Percentiles rank a stretch among this genome's conserved stretches.
Conservation (phyloP, 1,140 invertebrate species). For the Penaeus japonicus region DNA sequence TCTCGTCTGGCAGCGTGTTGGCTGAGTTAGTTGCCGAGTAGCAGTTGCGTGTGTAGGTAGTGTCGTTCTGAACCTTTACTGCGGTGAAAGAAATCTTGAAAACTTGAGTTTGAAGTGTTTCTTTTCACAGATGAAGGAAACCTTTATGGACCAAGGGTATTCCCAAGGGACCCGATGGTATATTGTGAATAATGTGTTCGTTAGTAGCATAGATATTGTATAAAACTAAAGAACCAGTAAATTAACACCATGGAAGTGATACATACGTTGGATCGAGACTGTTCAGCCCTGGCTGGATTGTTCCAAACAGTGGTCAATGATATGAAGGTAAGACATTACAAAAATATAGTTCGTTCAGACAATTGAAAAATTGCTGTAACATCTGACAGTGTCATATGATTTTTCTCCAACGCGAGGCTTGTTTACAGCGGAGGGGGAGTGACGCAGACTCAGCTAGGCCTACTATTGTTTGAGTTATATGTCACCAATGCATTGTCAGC, state of each 20-base stretch:
- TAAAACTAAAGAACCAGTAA: neutral
- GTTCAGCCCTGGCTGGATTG: slow-evolving; percentile 79
- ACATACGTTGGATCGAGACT: slow-evolving; percentile 74
- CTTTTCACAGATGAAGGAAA: no score
- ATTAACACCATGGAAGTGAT: slow-evolving; percentile 49
- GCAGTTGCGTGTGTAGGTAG: neutral
- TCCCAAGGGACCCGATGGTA: neutral
- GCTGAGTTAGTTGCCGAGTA: slow-evolving; percentile 14
- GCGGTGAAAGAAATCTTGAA: slow-evolving; percentile 24
- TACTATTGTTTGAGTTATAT: no score
- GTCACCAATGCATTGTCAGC: no score
- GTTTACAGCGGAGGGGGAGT: no score
- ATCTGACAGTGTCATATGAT: no score
- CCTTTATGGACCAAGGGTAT: neutral
- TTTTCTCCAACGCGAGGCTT: no score
- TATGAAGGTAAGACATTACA: slow-evolving; percentile 76
- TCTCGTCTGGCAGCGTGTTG: neutral
- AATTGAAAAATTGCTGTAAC: no score
- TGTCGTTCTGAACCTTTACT: neutral
- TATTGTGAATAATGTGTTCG: neutral
- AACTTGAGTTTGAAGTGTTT: neutral
- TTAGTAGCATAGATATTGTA: neutral
- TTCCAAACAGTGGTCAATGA: slow-evolving; percentile 86
- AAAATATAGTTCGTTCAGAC: no score
- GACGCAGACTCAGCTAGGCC: no score